Percentiles rank a stretch among this genome's conserved stretches.
These are phyloP conservation scores for Margaritifera margaritifera DNA, from an alignment of 2,888 invertebrate genomes.

Conservation along the genomic window DNA sequence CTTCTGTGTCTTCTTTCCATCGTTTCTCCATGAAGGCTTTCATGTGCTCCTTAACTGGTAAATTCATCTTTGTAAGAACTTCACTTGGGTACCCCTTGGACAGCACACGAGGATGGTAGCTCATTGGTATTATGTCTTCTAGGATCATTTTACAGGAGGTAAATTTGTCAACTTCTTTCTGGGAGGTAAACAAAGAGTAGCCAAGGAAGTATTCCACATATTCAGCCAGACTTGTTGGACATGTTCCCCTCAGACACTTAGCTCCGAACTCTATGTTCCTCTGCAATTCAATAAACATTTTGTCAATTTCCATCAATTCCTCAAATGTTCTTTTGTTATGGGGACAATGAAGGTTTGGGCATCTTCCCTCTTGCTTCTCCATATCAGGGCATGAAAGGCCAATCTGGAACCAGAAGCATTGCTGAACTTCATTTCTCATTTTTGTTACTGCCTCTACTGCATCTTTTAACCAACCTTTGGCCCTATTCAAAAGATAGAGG, in stretches of 20 bases:
- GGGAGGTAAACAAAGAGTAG: not conserved
- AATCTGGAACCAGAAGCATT: constrained; percentile 10
- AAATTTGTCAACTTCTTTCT: not conserved
- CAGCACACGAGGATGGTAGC: constrained; percentile 19
- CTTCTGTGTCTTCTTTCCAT: constrained; percentile 12
- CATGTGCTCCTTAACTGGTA: constrained; percentile 9
- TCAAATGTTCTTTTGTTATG: constrained; percentile 8
- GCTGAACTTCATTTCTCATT: constrained; percentile 4
- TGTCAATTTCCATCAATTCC: constrained; percentile 22
- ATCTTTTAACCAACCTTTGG: constrained; percentile 3
- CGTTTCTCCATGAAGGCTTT: constrained; percentile 12
- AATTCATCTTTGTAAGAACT: constrained; percentile 7
- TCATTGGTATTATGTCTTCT: constrained; percentile 28
- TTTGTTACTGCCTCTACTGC: constrained; percentile 7
- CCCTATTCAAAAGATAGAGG: constrained; percentile 23
- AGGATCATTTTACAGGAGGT: not conserved
- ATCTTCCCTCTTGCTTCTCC: constrained; percentile 10
- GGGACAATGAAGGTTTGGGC: constrained; percentile 10
- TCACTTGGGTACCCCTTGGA: constrained; percentile 12
- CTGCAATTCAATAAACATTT: constrained; percentile 30
- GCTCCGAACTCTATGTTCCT: constrained; percentile 26
- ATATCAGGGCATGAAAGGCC: constrained; percentile 15
- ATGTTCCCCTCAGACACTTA: constrained; percentile 3
- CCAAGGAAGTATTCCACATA: constrained; percentile 3
- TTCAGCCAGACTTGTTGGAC: constrained; percentile 3